Evolutionary conservation across 2,888 invertebrate genomes (phyloP).

Genomic region (Sinotaia quadrata): DNA sequence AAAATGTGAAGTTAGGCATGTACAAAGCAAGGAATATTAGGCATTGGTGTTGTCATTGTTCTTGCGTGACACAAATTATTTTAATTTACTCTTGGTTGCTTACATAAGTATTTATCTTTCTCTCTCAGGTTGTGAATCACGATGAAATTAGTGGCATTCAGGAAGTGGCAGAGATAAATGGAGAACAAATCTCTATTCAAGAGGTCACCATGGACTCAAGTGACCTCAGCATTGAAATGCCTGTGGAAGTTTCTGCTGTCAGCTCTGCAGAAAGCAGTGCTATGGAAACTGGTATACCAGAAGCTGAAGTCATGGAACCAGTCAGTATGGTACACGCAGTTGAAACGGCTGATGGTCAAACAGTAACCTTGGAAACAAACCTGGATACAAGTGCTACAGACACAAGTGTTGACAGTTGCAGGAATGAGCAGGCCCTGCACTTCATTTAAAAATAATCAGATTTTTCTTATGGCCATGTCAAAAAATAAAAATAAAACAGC

Average conservation of each 20-base stretch:
- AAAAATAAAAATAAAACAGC: background rate
- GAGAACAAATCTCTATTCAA: conserved; percentile 8
- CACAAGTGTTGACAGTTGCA: background rate
- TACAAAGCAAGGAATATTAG: too few relatives aligned
- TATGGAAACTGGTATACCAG: conserved; percentile 3
- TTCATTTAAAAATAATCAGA: background rate
- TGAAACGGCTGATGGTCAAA: background rate
- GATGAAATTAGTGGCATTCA: conserved; percentile 43
- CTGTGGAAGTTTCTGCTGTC: conserved; percentile 2
- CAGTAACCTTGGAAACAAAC: background rate
- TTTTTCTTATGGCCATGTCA: background rate
- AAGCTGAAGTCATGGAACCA: conserved; percentile 1
- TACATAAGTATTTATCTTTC: conserved; percentile 47
- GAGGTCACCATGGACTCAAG: conserved; percentile 13
- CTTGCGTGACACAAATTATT: too few relatives aligned
- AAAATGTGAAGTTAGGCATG: too few relatives aligned
- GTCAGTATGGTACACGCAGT: background rate
- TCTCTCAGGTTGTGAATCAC: conserved; percentile 59
- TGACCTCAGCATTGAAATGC: conserved; percentile 7
- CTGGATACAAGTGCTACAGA: background rate
- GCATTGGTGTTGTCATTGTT: too few relatives aligned
- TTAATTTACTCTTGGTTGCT: too few relatives aligned
- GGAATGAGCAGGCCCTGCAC: background rate
- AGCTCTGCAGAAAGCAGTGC: background rate
- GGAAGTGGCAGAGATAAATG: conserved; percentile 37